These are phyloP conservation scores for Erinaceus europaeus DNA, from an alignment of 2,113 vertebrate species.

Conservation along the genomic window DNA sequence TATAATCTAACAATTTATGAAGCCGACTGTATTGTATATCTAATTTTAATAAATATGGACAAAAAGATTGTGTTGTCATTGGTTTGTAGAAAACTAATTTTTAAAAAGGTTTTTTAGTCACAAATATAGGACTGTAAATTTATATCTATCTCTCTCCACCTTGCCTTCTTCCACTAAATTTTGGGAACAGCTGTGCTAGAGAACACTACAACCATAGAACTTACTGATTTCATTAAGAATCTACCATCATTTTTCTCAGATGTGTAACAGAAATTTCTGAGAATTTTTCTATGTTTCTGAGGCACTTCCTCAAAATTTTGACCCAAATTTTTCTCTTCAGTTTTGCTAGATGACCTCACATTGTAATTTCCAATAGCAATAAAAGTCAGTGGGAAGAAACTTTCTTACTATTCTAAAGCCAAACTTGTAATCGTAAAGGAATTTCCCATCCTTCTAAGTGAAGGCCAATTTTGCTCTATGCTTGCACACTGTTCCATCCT, in stretches of 20 bases:
- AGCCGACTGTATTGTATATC: background rate
- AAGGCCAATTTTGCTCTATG: background rate
- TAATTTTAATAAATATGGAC: background rate
- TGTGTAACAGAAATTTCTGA: background rate
- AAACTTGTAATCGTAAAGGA: background rate
- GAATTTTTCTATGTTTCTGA: background rate
- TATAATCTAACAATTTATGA: background rate
- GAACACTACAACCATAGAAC: background rate
- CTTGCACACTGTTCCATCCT: background rate
- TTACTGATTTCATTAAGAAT: background rate
- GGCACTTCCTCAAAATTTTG: slow-evolving; percentile 9
- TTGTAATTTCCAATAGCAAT: background rate
- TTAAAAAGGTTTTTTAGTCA: background rate
- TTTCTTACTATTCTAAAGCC: background rate
- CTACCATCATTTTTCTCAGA: background rate
- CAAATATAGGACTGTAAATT: background rate
- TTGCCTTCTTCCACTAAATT: accelerated
- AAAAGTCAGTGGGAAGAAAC: background rate
- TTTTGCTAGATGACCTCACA: background rate
- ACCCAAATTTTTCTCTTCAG: background rate
- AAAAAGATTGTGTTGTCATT: background rate
- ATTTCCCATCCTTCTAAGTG: background rate
- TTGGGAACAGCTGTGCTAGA: background rate
- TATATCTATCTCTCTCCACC: background rate
- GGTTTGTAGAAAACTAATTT: background rate